Base-by-base conservation (phyloP, 2,113 vertebrate species). In the Cynoglossus semilaevis region DNA sequence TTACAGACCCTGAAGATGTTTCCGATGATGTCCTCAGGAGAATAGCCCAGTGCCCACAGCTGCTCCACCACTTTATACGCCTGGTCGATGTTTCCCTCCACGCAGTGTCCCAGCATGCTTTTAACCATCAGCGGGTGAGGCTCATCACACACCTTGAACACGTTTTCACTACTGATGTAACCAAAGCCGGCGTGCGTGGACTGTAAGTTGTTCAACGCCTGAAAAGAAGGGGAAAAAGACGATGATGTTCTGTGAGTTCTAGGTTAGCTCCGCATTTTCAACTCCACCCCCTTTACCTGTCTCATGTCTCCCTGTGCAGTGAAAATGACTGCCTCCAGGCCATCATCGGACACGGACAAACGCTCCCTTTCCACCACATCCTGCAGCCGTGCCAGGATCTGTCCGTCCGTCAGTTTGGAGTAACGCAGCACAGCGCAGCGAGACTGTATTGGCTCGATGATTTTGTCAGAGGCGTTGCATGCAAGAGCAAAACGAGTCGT, bases 281-380 rank as follows among this genome's bases (percentile, higher is more conserved):
- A 17, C 64, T 15, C 66, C 15, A 0, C 13, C 47, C 37, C 11
- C 65, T 38, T n/a, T 80, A 98, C 96, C 94, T 98, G 96, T 92
- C 96, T 92, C 97, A 99, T 98, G 88, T 99, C 97, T 17, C 97
- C 97, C 84, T 98, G 97, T 0, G 97, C 94, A 0, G 97, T 99
- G 88, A 99, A 99, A 84, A 99, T 94, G 68, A 99, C 85, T 50
- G 97, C 97, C 76, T 99, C 97, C 53, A 99, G 87, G 48, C 97
- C 97, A 8, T 99, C 97, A 0, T 97, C 94, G 0, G 94, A 94
- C 65, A 92, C 91, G 0, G 74, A 67, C 9, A 99, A 89, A 0
- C 63, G 76, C 77, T 99, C 97, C 74, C 88, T 86, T 74, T 94
- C 92, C 1, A 97, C 93, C 43, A 99, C 93, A 0, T 90, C 91